Evolutionary conservation across 2,113 vertebrate species (phyloP), one percentile per base, ranked within the genome.

Genomic region (Triplophysa rosa): DNA sequence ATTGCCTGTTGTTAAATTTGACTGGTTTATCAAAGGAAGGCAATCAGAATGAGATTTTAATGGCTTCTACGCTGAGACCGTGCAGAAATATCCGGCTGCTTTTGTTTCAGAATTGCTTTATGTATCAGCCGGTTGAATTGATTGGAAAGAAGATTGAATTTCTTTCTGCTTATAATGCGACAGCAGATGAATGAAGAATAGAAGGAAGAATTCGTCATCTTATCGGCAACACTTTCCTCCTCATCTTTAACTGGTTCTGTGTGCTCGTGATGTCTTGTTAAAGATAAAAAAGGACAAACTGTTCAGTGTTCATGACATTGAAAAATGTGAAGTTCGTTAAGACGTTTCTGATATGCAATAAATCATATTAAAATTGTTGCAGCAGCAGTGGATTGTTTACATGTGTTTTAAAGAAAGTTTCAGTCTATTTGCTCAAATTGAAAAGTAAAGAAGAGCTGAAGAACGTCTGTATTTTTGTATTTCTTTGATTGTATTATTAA

Each of bases 1-100:
- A 78, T 78, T 81, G 75, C 77, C 73, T 68, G 77, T 64, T 76
- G 77, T 80, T 78, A 33, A 66, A 49, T 54, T 78, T 78, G 67
- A 78, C 65, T 67, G 61, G 33, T 29, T 80, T 80, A 73, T 54
- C 47, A 80, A 63, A 5, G 42, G 37, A 47, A 62, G 7, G 33
- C 42, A 64, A 58, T 78, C 29, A 58, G 72, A 56, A 68, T 58
- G 49, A 79, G 65, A 71, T 77, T 66, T 62, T 63, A 23, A 80
- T 83, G 49, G 37, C 42, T 58, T 29, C 47, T 62, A 52, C 24
- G n/a, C 47, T 29, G 42, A 49, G 63, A 73, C 56, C 26, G 26
- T 45, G 69, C 33, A 58, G n/a, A 45, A 52, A 80, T 66, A 42
- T 23, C 47, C 40, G 45, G 24, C 42, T 80, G 13, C 71, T 80